Evolutionary conservation across 2,113 vertebrate genomes (phyloP).

Genomic region (Pimephales promelas): DNA sequence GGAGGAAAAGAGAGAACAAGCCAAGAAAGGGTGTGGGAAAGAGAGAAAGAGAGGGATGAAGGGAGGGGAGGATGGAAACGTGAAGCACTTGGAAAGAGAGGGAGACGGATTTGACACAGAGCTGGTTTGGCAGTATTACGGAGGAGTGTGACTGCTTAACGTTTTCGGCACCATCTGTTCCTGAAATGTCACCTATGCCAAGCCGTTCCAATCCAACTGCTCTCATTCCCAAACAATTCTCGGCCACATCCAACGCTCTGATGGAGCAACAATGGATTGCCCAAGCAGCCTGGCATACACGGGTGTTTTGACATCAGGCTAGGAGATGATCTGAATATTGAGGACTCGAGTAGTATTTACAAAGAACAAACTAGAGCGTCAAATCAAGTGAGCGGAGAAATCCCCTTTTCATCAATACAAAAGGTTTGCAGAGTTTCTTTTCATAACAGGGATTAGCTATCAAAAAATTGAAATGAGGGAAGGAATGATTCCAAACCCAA

Average conservation of each 20-base stretch:
- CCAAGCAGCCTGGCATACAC: constrained; percentile 25
- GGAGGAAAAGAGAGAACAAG: constrained; percentile 53
- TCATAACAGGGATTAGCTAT: constrained; percentile 17
- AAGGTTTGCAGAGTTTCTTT: constrained; percentile 8
- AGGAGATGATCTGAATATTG: constrained; percentile 25
- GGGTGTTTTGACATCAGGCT: constrained; percentile 28
- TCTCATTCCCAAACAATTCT: not conserved
- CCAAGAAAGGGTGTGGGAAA: constrained; percentile 50
- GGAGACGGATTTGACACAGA: constrained; percentile 58
- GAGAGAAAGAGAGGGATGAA: constrained; percentile 50
- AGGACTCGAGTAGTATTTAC: constrained; percentile 39
- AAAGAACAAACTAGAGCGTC: constrained; percentile 20
- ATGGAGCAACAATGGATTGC: constrained; percentile 8
- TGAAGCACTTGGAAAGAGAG: constrained; percentile 57
- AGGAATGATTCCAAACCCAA: constrained; percentile 10
- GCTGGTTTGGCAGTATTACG: constrained; percentile 66
- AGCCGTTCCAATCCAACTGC: not conserved
- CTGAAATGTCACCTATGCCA: constrained; percentile 9
- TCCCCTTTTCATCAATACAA: constrained; percentile 32
- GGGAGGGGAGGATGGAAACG: constrained; percentile 36
- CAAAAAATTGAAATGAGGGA: constrained; percentile 23
- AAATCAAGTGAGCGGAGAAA: not conserved
- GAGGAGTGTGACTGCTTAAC: constrained; percentile 33
- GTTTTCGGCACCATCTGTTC: constrained; percentile 12
- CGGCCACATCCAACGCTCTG: not conserved